Evolutionary conservation across 35 echinoderm and acorn worm species (phyloP), one percentile per base, ranked within the genome.

Genomic region (Apostichopus californicus): DNA sequence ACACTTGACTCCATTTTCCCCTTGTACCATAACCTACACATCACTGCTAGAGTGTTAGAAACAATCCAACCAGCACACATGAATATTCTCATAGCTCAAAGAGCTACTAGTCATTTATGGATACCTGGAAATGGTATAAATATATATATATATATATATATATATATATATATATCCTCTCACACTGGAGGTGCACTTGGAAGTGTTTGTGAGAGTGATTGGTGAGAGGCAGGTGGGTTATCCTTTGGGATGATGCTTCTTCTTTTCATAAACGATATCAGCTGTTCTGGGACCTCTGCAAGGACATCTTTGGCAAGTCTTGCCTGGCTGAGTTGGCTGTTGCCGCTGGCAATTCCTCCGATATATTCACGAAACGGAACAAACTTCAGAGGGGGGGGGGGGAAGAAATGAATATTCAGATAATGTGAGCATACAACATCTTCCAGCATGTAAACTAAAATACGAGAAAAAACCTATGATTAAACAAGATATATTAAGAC

Each of bases 281-380:
- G 81, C 78, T 99, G 97, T 17, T 96, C 92, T 8, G 97, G 97
- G 1, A 99, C 97, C 87, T 99, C 97, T 55, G 97, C 95, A 52
- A 99, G 64, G 14, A 99, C 97, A 87, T 99, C 97, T 80, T 99
- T 99, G 21, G 97, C 97, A 28, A 99, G 95, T 11, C 95, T 91
- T 1, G 97, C 97, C 89, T 99, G 95, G 57, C 97, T 99, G 15
- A 99, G 91, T 8, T 94, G 90, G 26, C 57, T 92, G 22, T 94
- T 93, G 9, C 91, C 80, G 54, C 78, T 63, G 5, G 77, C 94
- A 0, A 94, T 75, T 25, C 94, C 92, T 23, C 84, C 94, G 71
- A 98, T 89, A 59, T 96, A 98, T 12, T 98, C 97, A 60, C 97
- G 86, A 75, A 98, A 98, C 53, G 97, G 95, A 10, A 98, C 97